Conservation (phyloP, 2,888 invertebrate genomes). For the Craniophora ligustri region DNA sequence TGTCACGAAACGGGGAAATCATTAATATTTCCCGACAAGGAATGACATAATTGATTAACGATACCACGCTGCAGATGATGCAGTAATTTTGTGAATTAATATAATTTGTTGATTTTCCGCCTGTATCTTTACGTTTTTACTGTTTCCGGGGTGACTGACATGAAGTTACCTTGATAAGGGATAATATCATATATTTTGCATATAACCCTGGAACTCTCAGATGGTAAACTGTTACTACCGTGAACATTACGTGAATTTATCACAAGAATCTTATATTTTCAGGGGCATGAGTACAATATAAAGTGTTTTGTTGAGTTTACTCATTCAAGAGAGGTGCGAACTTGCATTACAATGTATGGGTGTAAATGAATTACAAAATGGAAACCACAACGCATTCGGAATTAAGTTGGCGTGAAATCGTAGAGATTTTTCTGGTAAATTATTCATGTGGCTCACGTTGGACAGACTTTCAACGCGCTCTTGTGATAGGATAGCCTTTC, state of each 20-base stretch:
- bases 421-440: slow-evolving; percentile 89
- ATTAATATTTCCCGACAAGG: slow-evolving; percentile 31
- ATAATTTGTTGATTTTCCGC: slow-evolving; percentile 38
- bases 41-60: slow-evolving; percentile 8
- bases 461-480: slow-evolving; percentile 84
- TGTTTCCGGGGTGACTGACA: slow-evolving; percentile 66
- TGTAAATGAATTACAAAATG: slow-evolving; percentile 84
- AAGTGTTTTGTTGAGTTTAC: slow-evolving; percentile 48
- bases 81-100: slow-evolving; percentile 41
- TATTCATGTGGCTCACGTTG: slow-evolving; percentile 86
- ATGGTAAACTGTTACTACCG: slow-evolving; percentile 5
- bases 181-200: slow-evolving; percentile 13
- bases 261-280: slow-evolving; percentile 25
- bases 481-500: slow-evolving; percentile 87
- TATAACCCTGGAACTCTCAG: background rate
- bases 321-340: slow-evolving; percentile 64
- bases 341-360: slow-evolving; percentile 73
- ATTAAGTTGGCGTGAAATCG: slow-evolving; percentile 87
- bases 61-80: slow-evolving; percentile 26
- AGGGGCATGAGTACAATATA: slow-evolving; percentile 38
- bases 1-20: slow-evolving; percentile 34
- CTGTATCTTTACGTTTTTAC: slow-evolving; percentile 37
- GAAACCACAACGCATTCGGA: slow-evolving; percentile 85
- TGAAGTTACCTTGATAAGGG: slow-evolving; percentile 59
- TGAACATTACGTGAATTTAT: slow-evolving; percentile 19